Base-by-base conservation (phyloP, 2,797 vertebrate species). In the Orestias chungarensis region DNA sequence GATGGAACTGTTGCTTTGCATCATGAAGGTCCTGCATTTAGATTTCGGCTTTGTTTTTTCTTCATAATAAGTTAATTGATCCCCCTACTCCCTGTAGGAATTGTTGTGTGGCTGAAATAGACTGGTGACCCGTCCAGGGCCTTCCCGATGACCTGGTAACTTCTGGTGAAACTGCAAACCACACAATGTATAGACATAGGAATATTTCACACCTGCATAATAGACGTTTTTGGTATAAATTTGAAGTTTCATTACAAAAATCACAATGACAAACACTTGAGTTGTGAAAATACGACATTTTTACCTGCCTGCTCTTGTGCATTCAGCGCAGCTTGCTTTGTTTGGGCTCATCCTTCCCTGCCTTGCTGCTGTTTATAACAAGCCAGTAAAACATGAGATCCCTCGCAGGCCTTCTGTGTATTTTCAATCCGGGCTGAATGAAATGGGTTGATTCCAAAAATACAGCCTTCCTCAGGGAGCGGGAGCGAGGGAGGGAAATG, bases 401-500 rank as follows among this genome's bases (percentile, higher is more conserved):
- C 73, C 68, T 74, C 68, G 69, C 77, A 79, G 78, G 82, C 87
- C 79, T 77, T 83, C 77, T 40, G 72, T 91, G 83, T 80, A 80
- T 90, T 86, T 86, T 87, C 80, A 88, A 78, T 86, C 80, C 80
- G 86, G 76, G 71, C 85, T 81, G 78, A 88, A 85, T 88, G 80
- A 92, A 92, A 88, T 88, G 84, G 77, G 88, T 70, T 84, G 74
- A 88, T 82, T 92, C 90, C 90, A 93, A 89, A 93, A 91, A 92
- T 91, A 93, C 69, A 80, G 81, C 68, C 70, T 84, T 82, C 87
- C 71, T 82, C 79, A 84, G 74, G 76, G 74, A 68, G 42, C 54
- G 43, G 61, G n/a, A 7, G n/a, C 20, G 78, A 62, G 59, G 59
- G 35, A 65, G 57, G 47, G 20, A 70, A 71, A 59, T n/a, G 64